Evolutionary conservation across 2,797 vertebrate species (phyloP), one percentile per base, ranked within the genome.

Genomic region (Margarornis squamiger): DNA sequence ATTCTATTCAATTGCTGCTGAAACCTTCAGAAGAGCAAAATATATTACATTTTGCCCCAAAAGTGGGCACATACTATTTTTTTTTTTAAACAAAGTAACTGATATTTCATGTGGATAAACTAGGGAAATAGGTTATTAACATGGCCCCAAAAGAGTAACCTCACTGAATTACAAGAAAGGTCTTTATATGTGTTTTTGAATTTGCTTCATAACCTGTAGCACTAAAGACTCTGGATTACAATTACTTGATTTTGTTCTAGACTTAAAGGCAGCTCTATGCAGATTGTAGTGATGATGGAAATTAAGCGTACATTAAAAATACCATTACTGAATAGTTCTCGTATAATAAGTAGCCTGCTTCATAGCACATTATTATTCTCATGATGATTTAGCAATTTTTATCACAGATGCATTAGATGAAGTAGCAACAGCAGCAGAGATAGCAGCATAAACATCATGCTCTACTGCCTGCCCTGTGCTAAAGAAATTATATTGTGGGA

Each of bases 361-460:
- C 59, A 32, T 67, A 81, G 72, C 55, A 30, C 34, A 54, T 68
- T 90, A 41, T 80, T 87, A 43, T 77, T 88, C 29, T 95, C 30
- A 15, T 51, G 54, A 68, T 86, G 76, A 26, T 83, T 78, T 87
- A 80, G 80, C 73, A 90, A 72, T 43, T 90, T 72, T 24, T 81
- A 74, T 90, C 76, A 66, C 58, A 72, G 75, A 84, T 93, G 32
- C 72, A 62, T 70, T 89, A 12, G 8, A 57, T 8, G 41, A 90
- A 89, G 72, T 63, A 88, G 87, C 81, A 89, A 39, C 66, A 68
- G 92, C 92, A 93, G 63, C 55, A 20, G 88, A 91, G 67, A 75
- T 84, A 93, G 86, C 77, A 91, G 72, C 90, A 57, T 79, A 87
- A 94, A 85, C 78, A 93, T 76, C 92, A 89, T 92, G 89, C 87